Base-by-base conservation (phyloP, 1,140 invertebrate genomes). In the Drosophila neocordata region DNA sequence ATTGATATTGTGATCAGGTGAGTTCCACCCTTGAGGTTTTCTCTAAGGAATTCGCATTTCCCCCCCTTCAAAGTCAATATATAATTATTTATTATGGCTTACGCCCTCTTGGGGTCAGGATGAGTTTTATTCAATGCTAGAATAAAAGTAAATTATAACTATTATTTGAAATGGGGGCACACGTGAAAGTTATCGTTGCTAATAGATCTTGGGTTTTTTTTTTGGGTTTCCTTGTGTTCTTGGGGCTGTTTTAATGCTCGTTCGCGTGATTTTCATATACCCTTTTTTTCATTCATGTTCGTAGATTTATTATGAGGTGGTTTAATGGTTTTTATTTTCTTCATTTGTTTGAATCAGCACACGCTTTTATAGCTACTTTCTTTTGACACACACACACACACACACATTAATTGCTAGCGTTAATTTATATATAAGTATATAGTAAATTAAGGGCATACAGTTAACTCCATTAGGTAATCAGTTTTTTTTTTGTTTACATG, bases 1-100 rank as follows among this genome's bases (percentile, higher is more conserved):
- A 48, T 48, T 48, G 15, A 48, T 48, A 48, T 48, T 20, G 2
- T 18, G n/a, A 15, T 48, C 9, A 11, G 41, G 41, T 48, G 18
- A 5, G 41, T 15, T 48, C 18, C 41, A 11, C 15, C 41, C 15
- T 20, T 48, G 41, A 48, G 41, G 41, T 20, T 44, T 44, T 1
- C 15, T 48, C 8, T 3, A 48, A 18, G 15, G 41, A 48, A 48
- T 48, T 48, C 18, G 41, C 41, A 48, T 48, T 20, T 48, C 27
- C 27, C 27, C 1, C 6, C 27, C 27, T 6, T 6, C 27, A 6
- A 31, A 31, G 68, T 87, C 60, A 77, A 85, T 84, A 85, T 77
- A 74, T 77, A 77, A 85, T 81, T 59, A 65, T 52, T 60, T 73
- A 69, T 84, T 69, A 68, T 62, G 65, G 37, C 57, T 48, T 48